Conservation (phyloP, 2,888 invertebrate species). For the Fabriciana adippe region DNA sequence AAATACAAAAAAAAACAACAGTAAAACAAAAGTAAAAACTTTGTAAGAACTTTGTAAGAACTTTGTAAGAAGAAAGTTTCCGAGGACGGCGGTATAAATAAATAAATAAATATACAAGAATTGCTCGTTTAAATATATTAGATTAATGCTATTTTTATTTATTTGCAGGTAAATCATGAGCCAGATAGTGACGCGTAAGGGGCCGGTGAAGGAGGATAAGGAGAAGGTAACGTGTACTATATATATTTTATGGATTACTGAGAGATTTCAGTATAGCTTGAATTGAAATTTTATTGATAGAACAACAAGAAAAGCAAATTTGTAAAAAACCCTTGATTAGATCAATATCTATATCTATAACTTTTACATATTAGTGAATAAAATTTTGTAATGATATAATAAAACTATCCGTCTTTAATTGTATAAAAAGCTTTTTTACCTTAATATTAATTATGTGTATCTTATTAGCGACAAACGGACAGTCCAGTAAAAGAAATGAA, state of each 20-base stretch:
- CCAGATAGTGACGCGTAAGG: slow-evolving; percentile 67
- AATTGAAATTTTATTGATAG: too few species aligned
- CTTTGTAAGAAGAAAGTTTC: too few species aligned
- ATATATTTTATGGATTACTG: neutral
- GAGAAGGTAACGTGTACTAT: slow-evolving; percentile 57
- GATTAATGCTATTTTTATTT: slow-evolving; percentile 14
- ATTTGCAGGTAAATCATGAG: slow-evolving; percentile 72
- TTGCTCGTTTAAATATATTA: too few species aligned
- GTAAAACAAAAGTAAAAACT: too few species aligned
- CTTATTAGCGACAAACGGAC: slow-evolving; percentile 57
- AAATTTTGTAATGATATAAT: too few species aligned
- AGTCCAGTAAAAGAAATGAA: slow-evolving; percentile 75
- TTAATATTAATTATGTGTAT: too few species aligned
- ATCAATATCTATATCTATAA: neutral
- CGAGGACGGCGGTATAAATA: too few species aligned
- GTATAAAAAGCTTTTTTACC: neutral
- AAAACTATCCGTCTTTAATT: neutral
- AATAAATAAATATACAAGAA: too few species aligned
- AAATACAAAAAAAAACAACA: too few species aligned
- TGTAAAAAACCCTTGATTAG: neutral
- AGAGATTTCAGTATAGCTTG: too few species aligned
- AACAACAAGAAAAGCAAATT: neutral
- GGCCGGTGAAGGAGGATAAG: slow-evolving; percentile 65
- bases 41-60: too few species aligned
- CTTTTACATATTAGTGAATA: too few species aligned